Evolutionary conservation across 2,888 invertebrate genomes (phyloP).

Genomic region (Thumatha senex): DNA sequence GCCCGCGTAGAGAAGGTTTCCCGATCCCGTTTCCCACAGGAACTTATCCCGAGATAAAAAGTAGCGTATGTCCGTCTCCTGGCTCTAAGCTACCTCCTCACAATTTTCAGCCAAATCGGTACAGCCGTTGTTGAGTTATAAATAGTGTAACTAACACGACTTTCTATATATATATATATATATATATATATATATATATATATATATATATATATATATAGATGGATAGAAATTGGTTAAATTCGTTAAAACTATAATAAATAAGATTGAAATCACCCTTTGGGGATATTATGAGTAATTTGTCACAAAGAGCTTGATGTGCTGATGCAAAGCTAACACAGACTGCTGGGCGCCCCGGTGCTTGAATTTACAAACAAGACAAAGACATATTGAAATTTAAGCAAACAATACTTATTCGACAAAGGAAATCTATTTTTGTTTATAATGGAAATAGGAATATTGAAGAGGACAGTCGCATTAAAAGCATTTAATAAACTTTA

Average conservation of each 20-base stretch:
- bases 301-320: constrained; percentile 23
- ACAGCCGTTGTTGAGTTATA: too few species aligned
- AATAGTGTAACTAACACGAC: too few species aligned
- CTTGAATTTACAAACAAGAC: constrained; percentile 14
- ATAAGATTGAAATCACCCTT: constrained; percentile 36
- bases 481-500: too few species aligned
- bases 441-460: background rate
- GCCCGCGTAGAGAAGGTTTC: too few species aligned
- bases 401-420: background rate
- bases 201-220: too few species aligned
- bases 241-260: constrained; percentile 19
- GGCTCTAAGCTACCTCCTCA: too few species aligned
- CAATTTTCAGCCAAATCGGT: too few species aligned
- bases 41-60: too few species aligned
- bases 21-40: too few species aligned
- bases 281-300: constrained; percentile 23
- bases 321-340: constrained; percentile 11
- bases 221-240: constrained; percentile 2
- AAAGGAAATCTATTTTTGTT: constrained; percentile 1
- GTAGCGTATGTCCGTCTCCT: too few species aligned
- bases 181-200: too few species aligned
- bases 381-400: constrained; percentile 15
- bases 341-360: constrained; percentile 20
- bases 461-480: background rate
- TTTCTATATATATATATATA: too few species aligned